Evolutionary conservation across 2,888 invertebrate genomes (phyloP), one percentile per base, ranked within the genome.

Genomic region (Leptogaster cylindrica): DNA sequence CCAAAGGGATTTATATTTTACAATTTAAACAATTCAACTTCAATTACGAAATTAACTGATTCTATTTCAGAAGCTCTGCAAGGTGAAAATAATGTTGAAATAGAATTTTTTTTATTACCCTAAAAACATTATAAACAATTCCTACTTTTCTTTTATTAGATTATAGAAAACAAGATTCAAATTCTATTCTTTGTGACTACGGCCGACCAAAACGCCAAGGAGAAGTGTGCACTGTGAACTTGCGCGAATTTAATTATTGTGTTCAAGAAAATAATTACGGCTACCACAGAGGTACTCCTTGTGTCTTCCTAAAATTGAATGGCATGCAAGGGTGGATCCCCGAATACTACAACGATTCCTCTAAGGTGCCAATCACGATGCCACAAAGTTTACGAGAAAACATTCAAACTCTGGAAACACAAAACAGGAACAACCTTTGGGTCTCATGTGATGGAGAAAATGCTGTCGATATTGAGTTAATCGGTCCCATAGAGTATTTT

Each of bases 401-500:
- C 14, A 44, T 4, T 58, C 39, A 55, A 65, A 16, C 46, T 6
- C 3, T 46, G 16, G 20, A 20, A 20, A 5, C 46, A 10, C 20
- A 46, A 1, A 46, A 46, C 16, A n/a, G 20, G 8, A 70, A 89
- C 91, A 76, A 92, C 91, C 74, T 87, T 72, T 96, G 95, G 90
- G 88, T 97, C 8, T 91, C 93, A 3, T 98, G 97, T 79, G 89
- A 92, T 74, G 97, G 97, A 46, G 96, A 96, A 84, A 93, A 92
- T 80, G 91, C 95, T 0, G 91, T 92, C 0, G 97, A 97, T 82
- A 84, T 89, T 68, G 97, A 97, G 81, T 93, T 95, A 80, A 87
- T 97, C 71, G 97, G 96, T 0, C 88, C 89, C 2, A 84, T 97
- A 70, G 84, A 87, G 69, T 95, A 95, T 82, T 83, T 88, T 72